Evolutionary conservation across 1,140 invertebrate species (phyloP).

Genomic region (Sinella curviseta): DNA sequence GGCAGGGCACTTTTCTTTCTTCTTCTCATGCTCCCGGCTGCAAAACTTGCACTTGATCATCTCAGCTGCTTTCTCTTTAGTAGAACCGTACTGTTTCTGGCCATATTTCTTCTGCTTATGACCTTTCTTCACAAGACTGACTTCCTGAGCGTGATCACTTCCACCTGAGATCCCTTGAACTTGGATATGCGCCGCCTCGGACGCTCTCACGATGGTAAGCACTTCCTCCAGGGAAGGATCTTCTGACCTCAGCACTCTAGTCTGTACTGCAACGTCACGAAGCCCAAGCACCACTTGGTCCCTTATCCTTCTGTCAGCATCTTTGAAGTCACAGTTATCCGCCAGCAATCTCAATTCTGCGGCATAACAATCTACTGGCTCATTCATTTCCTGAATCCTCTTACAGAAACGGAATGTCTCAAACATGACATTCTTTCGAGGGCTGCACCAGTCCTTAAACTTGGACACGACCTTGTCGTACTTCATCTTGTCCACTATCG

Average conservation of each 20-base stretch:
- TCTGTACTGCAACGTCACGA: background rate
- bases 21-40: constrained; percentile 12
- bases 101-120: background rate
- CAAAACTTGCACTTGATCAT: constrained; percentile 10
- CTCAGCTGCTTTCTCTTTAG: background rate
- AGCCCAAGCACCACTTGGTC: constrained; percentile 31
- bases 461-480: background rate
- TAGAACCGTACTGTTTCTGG: background rate
- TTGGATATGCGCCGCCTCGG: background rate
- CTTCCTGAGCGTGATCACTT: background rate
- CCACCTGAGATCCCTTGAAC: background rate
- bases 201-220: background rate
- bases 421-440: constrained; percentile 2
- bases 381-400: background rate
- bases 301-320: background rate
- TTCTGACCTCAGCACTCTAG: constrained; percentile 17
- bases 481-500: background rate
- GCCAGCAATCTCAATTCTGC: background rate
- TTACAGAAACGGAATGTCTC: background rate
- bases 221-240: constrained; percentile 18
- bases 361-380: background rate
- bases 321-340: background rate
- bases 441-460: constrained; percentile 1
- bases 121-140: background rate
- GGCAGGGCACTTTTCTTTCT: background rate